Evolutionary conservation across 1,140 invertebrate genomes (phyloP).

Genomic region (Wasmannia auropunctata): DNA sequence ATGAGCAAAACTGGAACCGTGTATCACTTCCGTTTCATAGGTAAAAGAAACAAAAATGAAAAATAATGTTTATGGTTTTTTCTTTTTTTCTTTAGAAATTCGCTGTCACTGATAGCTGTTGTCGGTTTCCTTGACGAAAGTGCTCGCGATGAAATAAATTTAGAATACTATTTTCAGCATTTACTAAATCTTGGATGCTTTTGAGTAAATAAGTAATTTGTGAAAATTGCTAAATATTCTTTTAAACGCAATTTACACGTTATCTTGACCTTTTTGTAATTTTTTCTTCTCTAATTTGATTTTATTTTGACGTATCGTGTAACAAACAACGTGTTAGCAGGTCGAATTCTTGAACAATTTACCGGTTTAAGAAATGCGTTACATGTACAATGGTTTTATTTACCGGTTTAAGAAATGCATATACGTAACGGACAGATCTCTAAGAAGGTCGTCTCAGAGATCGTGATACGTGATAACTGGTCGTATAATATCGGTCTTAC

Average conservation of each 20-base stretch:
- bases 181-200: background rate
- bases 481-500: background rate
- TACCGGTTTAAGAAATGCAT: conserved; percentile 46
- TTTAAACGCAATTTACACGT: background rate
- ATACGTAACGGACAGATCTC: conserved; percentile 33
- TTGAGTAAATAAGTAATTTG: background rate
- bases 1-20: conserved; percentile 25
- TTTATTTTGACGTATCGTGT: background rate
- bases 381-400: too few species aligned
- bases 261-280: background rate
- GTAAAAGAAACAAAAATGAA: background rate
- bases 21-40: background rate
- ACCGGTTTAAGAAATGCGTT: conserved; percentile 38
- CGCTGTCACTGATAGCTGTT: background rate
- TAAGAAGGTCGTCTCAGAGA: conserved; percentile 16
- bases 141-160: background rate
- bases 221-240: background rate
- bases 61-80: background rate
- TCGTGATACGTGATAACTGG: background rate
- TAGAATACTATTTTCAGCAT: background rate
- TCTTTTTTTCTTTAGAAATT: background rate
- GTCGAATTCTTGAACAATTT: conserved; percentile 25
- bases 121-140: background rate
- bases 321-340: background rate
- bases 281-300: background rate